These are phyloP conservation scores for Haemorhous mexicanus DNA, from an alignment of 2,113 vertebrate genomes.

Conservation along the genomic window DNA sequence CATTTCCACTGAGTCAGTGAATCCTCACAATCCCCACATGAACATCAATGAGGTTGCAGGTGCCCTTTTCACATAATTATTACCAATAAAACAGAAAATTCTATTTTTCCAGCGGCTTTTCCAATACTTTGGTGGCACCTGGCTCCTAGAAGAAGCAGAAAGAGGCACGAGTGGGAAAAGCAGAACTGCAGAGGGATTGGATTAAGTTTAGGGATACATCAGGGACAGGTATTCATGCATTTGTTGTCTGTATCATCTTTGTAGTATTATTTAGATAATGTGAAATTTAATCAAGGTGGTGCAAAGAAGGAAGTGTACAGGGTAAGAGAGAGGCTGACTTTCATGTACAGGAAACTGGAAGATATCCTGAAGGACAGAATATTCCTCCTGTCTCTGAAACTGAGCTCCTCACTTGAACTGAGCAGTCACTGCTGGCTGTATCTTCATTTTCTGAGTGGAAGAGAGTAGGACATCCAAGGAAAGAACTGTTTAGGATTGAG, in stretches of 20 bases:
- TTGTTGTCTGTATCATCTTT: not conserved
- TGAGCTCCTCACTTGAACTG: not conserved
- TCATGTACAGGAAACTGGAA: not conserved
- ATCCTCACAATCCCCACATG: not conserved
- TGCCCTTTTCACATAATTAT: not conserved
- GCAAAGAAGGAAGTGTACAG: not conserved
- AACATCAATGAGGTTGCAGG: not conserved
- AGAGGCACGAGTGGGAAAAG: not conserved
- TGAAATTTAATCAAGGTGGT: not conserved
- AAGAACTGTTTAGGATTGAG: not conserved
- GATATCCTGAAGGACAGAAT: not conserved
- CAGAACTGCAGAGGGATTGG: not conserved
- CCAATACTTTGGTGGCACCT: not conserved
- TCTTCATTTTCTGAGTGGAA: not conserved
- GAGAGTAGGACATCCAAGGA: accelerated
- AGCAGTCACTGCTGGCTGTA: not conserved
- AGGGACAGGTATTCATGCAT: not conserved
- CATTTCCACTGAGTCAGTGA: accelerated
- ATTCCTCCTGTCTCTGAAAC: not conserved
- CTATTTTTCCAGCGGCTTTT: not conserved
- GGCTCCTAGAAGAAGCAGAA: not conserved
- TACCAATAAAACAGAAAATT: not conserved
- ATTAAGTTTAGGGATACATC: not conserved
- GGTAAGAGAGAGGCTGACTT: not conserved
- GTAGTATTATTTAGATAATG: not conserved